phyloP scores from a whole-genome alignment of 1,140 invertebrate genomes.

The Aphis craccivora region DNA sequence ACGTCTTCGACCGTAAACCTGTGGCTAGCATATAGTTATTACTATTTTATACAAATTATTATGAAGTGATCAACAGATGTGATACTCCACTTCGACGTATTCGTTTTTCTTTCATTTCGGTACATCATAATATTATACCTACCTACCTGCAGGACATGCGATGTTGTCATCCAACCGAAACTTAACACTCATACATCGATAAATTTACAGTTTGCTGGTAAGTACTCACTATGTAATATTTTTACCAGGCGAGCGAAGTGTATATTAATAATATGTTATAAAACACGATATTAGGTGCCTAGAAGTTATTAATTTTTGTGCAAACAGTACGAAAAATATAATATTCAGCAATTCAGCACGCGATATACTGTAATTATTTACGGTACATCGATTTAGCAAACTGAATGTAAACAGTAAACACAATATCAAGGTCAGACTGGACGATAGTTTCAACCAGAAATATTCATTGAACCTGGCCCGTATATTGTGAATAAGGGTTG shows the following conservation, averaged over 20 bases:
- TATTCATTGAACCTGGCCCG: neutral
- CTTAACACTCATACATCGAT: neutral
- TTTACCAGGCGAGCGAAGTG: neutral
- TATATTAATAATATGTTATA: neutral
- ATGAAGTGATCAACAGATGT: neutral
- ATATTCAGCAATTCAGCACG: neutral
- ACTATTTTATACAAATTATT: neutral
- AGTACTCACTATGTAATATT: too few species aligned
- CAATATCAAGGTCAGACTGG: neutral
- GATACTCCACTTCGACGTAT: neutral
- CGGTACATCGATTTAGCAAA: neutral
- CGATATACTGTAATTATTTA: neutral
- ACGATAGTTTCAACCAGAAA: neutral
- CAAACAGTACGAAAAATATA: neutral
- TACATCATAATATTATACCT: neutral
- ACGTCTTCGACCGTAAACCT: neutral
- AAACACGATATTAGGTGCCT: neutral
- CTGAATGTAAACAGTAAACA: neutral
- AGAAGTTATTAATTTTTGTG: neutral
- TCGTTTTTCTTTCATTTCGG: neutral
- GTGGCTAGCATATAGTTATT: neutral
- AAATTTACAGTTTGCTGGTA: neutral
- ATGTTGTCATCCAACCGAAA: neutral
- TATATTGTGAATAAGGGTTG: neutral
- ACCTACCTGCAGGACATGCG: neutral